Evolutionary conservation across 1,140 invertebrate species (phyloP), one percentile per base, ranked within the genome.

Genomic region (Physella acuta): DNA sequence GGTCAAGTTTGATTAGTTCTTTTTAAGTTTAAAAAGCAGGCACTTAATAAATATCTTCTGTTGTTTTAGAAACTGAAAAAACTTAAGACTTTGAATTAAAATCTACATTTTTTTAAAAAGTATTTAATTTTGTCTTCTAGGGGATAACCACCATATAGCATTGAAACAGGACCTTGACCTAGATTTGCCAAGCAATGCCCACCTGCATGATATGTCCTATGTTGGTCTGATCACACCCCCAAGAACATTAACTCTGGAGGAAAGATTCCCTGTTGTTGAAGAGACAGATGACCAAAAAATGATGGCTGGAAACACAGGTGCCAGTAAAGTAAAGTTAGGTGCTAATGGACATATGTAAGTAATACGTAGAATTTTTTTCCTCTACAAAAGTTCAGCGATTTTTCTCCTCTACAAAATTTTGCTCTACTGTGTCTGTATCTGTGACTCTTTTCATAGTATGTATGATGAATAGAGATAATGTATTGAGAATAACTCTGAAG

Each of bases 141-240:
- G 75, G 49, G 75, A 75, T 16, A 71, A 76, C 26, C 51, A 60
- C 36, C 77, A 78, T 68, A 71, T 78, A 17, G 75, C 72, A 16
- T 30, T 73, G 31, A 71, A 62, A 49, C 59, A 70, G 36, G 74
- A 72, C 31, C 24, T 74, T 2, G 52, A 44, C 0, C 30, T 39
- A 24, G 60, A 76, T 24, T 56, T 71, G 5, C 66, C 68, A 49
- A 28, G 31, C 5, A 58, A 56, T 30, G 30, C 34, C 4, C 16
- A 61, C 3, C 28, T 30, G 8, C n/a, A 59, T 8, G 63, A 70
- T 3, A 64, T 34, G 1, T 70, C 74, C 0, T 79, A 78, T 71
- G 78, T 79, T 24, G 76, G 76, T 1, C 62, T 79, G 17, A 70
- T 73, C 26, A 79, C 78, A 1, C 78, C 78, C 52, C 78, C 78